Evolutionary conservation across 2,113 vertebrate species (phyloP).

Genomic region (Atherinomorus stipes): DNA sequence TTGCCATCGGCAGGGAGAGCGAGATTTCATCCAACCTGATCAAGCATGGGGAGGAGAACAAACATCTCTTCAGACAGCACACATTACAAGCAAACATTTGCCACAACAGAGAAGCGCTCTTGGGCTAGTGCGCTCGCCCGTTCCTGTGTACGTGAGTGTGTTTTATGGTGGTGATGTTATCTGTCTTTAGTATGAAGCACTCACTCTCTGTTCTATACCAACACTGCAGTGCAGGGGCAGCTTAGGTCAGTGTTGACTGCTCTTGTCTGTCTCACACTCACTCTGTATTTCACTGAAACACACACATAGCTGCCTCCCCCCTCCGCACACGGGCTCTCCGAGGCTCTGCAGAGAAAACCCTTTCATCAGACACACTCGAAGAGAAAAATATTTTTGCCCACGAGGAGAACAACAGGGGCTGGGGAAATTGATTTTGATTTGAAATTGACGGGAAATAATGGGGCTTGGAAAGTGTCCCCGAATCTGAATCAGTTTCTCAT

Average conservation of each 20-base stretch:
- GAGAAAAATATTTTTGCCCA: slow-evolving; percentile 60
- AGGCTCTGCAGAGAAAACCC: slow-evolving; percentile 58
- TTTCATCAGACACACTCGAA: slow-evolving; percentile 69
- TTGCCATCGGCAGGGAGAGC: slow-evolving; percentile 51
- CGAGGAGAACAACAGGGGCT: slow-evolving; percentile 61
- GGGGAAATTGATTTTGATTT: slow-evolving; percentile 76
- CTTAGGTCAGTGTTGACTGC: slow-evolving; percentile 57
- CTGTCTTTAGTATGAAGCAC: slow-evolving; percentile 66
- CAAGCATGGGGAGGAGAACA: slow-evolving; percentile 66
- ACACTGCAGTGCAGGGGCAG: slow-evolving; percentile 59
- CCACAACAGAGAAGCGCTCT: slow-evolving; percentile 42
- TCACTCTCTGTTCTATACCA: slow-evolving; percentile 55
- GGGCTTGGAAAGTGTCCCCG: slow-evolving; percentile 59
- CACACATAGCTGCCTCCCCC: slow-evolving; percentile 16
- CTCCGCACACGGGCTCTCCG: slow-evolving; percentile 34
- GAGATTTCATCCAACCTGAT: slow-evolving; percentile 71
- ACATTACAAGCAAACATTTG: slow-evolving; percentile 61
- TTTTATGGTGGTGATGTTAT: slow-evolving; percentile 57
- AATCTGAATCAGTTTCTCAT: slow-evolving; percentile 68
- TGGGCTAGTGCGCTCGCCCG: slow-evolving; percentile 20
- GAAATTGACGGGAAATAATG: slow-evolving; percentile 72
- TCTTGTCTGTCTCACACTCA: slow-evolving; percentile 51
- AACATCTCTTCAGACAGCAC: slow-evolving; percentile 61
- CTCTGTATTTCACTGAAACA: slow-evolving; percentile 42
- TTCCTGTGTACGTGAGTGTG: slow-evolving; percentile 8